A percentile compares a stretch with the other conserved stretches of the same genome.
phyloP scores from a whole-genome alignment of 2,888 invertebrate genomes.

The Yponomeuta plumbellus region DNA sequence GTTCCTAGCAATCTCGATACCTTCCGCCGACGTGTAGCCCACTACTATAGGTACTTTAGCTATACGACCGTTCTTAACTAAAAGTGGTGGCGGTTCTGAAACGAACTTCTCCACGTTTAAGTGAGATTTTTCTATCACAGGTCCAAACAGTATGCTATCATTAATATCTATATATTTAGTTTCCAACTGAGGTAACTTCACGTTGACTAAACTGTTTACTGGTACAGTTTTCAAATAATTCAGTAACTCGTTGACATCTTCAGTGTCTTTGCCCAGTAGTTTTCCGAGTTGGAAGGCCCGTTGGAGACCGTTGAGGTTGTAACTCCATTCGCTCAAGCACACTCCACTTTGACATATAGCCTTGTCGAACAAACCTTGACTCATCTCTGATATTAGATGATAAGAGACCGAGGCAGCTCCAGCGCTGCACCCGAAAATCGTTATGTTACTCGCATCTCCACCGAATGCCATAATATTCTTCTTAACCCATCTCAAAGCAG shows the following conservation, averaged over 20 bases:
- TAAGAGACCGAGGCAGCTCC: conserved; percentile 57
- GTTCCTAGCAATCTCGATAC: conserved; percentile 58
- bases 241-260: conserved; percentile 50
- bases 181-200: conserved; percentile 49
- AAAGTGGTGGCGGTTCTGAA: conserved; percentile 41
- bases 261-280: conserved; percentile 55
- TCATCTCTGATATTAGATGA: conserved; percentile 62
- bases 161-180: conserved; percentile 42
- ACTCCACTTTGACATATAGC: conserved; percentile 72
- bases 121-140: conserved; percentile 57
- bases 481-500: conserved; percentile 68
- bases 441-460: conserved; percentile 58
- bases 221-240: conserved; percentile 50
- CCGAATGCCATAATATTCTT: conserved; percentile 60
- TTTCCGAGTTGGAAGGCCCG: conserved; percentile 64
- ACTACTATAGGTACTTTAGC: conserved; percentile 57
- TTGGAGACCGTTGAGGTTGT: conserved; percentile 47
- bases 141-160: conserved; percentile 56
- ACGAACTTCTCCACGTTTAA: conserved; percentile 49
- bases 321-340: conserved; percentile 64
- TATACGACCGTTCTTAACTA: conserved; percentile 43
- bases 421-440: conserved; percentile 69
- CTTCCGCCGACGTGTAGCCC: conserved; percentile 64
- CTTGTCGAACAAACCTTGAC: conserved; percentile 58
- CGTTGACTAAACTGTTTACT: conserved; percentile 44